phyloP scores from a whole-genome alignment of 2,113 vertebrate species.

The Blennius ocellaris region DNA sequence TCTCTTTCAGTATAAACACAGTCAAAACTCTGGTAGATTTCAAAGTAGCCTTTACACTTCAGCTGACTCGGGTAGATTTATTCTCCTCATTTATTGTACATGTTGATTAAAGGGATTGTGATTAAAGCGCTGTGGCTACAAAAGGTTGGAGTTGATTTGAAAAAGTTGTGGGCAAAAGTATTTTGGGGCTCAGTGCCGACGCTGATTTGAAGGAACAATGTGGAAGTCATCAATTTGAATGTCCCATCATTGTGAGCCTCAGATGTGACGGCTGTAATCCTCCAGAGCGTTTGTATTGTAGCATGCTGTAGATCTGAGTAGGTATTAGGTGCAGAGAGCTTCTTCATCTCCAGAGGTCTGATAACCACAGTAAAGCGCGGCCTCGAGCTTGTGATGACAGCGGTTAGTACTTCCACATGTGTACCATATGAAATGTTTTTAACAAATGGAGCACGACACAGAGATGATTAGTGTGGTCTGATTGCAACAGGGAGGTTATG shows the following conservation, averaged over 20 bases:
- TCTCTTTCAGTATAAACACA: not conserved
- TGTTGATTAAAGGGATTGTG: constrained; percentile 60
- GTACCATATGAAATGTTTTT: constrained; percentile 40
- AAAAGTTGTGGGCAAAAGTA: constrained; percentile 50
- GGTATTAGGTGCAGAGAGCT: constrained; percentile 37
- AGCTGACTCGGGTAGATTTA: constrained; percentile 14
- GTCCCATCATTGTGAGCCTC: constrained; percentile 31
- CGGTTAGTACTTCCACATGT: constrained; percentile 39
- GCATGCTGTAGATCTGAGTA: constrained; percentile 6
- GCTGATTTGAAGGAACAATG: constrained; percentile 35
- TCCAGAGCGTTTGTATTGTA: not conserved
- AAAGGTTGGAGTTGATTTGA: constrained; percentile 34
- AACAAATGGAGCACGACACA: not conserved
- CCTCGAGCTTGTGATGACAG: constrained; percentile 33
- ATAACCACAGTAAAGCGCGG: constrained; percentile 44
- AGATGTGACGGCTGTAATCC: constrained; percentile 30
- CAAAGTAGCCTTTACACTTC: not conserved
- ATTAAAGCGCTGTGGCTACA: constrained; percentile 54
- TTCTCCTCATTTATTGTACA: constrained; percentile 46
- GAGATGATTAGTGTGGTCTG: constrained; percentile 21
- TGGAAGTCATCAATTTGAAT: constrained; percentile 30
- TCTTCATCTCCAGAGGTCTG: constrained; percentile 30
- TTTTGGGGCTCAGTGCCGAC: constrained; percentile 35
- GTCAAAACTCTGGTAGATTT: constrained; percentile 23
- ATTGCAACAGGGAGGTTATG: not conserved